Evolutionary conservation across 2,113 vertebrate species (phyloP).

Genomic region (Pungitius pungitius): DNA sequence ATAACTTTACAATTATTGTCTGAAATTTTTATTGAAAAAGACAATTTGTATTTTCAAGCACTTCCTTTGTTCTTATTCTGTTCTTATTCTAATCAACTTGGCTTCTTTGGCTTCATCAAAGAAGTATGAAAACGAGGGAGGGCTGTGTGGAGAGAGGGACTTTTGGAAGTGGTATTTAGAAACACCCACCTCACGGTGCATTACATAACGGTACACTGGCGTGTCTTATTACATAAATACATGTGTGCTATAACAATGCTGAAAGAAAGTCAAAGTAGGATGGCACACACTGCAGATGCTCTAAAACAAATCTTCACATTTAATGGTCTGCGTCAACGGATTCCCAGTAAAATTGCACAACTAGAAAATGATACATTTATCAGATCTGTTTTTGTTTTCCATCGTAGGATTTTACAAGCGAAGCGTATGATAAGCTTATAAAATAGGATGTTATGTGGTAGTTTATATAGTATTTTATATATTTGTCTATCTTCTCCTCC

Average conservation of each 20-base stretch:
- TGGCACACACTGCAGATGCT: conserved; percentile 27
- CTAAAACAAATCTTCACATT: conserved; percentile 31
- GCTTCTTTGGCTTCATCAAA: conserved; percentile 45
- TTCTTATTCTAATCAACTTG: conserved; percentile 28
- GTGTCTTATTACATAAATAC: conserved; percentile 59
- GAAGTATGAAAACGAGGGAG: conserved; percentile 12
- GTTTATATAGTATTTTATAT: no score
- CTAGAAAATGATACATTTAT: conserved; percentile 10
- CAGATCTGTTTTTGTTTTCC: not conserved
- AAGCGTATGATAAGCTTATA: not conserved
- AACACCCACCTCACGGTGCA: conserved; percentile 17
- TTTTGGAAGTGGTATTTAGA: conserved; percentile 7
- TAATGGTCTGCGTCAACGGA: conserved; percentile 17
- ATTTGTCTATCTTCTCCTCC: not conserved
- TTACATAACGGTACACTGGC: conserved; percentile 52
- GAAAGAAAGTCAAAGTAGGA: conserved; percentile 55
- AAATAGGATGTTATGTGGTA: not conserved
- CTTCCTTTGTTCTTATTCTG: conserved; percentile 37
- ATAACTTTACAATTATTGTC: conserved; percentile 15
- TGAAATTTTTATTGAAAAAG: conserved; percentile 1
- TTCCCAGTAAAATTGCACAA: conserved; percentile 12
- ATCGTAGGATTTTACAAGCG: not conserved
- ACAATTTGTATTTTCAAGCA: conserved; percentile 12
- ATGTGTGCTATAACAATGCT: conserved; percentile 52
- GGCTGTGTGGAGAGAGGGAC: conserved; percentile 9